Conservation (phyloP, 2,888 invertebrate species). For the Cosmorhoe ocellata region DNA sequence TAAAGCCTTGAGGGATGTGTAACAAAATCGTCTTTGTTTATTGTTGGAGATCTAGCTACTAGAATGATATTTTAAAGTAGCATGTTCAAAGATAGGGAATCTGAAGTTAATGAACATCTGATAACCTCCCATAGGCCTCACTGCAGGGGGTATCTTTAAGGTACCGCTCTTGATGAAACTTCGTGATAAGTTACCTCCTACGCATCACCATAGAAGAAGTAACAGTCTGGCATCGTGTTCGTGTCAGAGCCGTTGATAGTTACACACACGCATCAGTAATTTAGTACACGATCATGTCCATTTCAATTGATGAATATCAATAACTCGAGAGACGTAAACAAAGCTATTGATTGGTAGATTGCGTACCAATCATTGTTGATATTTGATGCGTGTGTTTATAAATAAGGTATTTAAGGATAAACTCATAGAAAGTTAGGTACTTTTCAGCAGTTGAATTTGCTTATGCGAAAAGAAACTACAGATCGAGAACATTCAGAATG, state of each 20-base stretch:
- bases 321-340: constrained; percentile 43
- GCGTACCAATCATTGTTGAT: constrained; percentile 1
- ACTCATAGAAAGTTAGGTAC: too few relatives aligned
- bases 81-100: too few relatives aligned
- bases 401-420: too few relatives aligned
- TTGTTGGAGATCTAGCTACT: too few relatives aligned
- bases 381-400: background rate
- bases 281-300: constrained; percentile 36
- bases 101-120: constrained; percentile 35
- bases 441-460: too few relatives aligned
- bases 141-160: too few relatives aligned
- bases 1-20: too few relatives aligned
- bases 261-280: constrained; percentile 48
- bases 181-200: constrained; percentile 50
- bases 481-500: too few relatives aligned
- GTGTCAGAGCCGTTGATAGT: constrained; percentile 40
- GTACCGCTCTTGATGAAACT: constrained; percentile 23
- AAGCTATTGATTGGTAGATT: constrained; percentile 28
- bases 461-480: too few relatives aligned
- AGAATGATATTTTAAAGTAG: too few relatives aligned
- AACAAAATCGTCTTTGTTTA: too few relatives aligned
- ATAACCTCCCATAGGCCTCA: constrained; percentile 26
- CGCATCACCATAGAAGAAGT: constrained; percentile 31
- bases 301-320: constrained; percentile 45
- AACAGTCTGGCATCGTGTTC: constrained; percentile 27